phyloP scores from a whole-genome alignment of 2,888 invertebrate genomes.

The Tenthredo scrophulariae region DNA sequence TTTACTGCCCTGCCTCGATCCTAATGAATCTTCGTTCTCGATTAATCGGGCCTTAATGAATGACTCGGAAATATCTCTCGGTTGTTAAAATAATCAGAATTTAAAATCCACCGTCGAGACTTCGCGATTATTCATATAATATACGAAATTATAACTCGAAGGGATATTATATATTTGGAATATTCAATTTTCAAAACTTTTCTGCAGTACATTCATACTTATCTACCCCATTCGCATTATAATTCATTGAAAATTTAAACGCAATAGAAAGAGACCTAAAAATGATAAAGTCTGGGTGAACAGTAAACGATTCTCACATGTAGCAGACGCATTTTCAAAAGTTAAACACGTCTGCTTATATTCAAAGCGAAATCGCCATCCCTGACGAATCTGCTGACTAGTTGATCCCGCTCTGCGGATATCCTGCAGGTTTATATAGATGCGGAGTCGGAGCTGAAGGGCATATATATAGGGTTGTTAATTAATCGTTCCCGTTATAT shows the following conservation, averaged over 20 bases:
- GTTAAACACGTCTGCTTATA: background rate
- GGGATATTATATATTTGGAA: background rate
- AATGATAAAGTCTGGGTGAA: background rate
- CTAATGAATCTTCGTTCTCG: slow-evolving; percentile 26
- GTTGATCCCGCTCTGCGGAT: background rate
- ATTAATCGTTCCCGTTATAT: slow-evolving; percentile 23
- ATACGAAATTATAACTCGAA: background rate
- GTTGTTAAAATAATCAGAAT: background rate
- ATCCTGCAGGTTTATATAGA: background rate
- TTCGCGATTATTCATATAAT: background rate
- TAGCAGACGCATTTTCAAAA: background rate
- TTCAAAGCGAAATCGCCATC: background rate
- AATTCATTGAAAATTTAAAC: background rate
- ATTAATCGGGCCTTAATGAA: slow-evolving; percentile 27
- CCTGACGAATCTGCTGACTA: background rate
- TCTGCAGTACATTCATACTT: background rate
- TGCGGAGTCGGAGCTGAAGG: background rate
- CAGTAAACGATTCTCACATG: background rate
- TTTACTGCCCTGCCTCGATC: background rate
- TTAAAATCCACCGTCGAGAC: background rate
- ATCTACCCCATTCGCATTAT: background rate
- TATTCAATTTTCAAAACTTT: background rate
- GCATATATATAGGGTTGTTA: background rate
- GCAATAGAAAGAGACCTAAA: background rate
- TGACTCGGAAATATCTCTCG: slow-evolving; percentile 19